phyloP scores from a whole-genome alignment of 2,797 vertebrate genomes.

The Florisuga fusca region DNA sequence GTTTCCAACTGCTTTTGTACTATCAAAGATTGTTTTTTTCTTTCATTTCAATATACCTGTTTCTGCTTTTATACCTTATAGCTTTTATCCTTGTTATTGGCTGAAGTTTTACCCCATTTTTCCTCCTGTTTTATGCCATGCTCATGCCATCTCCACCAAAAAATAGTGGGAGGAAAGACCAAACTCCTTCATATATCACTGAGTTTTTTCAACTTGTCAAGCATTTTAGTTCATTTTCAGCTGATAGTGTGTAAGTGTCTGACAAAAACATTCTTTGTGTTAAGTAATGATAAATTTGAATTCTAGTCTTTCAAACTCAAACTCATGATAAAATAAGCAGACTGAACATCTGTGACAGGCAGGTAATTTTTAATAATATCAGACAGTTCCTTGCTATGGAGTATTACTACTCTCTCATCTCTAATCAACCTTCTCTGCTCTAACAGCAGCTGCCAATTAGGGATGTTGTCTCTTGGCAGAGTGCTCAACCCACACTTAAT shows the following conservation, averaged over 20 bases:
- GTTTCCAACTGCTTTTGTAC: background rate
- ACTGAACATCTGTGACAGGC: conserved; percentile 57
- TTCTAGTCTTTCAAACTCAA: conserved; percentile 21
- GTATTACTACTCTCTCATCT: conserved; percentile 74
- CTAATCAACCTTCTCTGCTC: conserved; percentile 68
- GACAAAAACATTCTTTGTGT: conserved; percentile 35
- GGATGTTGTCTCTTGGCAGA: conserved; percentile 63
- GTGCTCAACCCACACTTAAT: conserved; percentile 52
- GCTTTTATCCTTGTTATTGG: background rate
- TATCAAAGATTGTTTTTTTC: background rate
- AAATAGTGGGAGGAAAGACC: background rate
- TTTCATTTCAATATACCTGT: background rate
- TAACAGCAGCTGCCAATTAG: conserved; percentile 72
- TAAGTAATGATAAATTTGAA: conserved; percentile 26
- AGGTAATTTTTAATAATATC: conserved; percentile 75
- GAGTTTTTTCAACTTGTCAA: conserved; percentile 6
- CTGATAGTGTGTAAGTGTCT: background rate
- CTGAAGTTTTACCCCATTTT: background rate
- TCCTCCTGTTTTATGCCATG: background rate
- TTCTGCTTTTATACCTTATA: background rate
- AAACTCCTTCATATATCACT: background rate
- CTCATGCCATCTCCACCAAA: background rate
- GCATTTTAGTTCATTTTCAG: conserved; percentile 32
- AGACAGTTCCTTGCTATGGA: conserved; percentile 67
- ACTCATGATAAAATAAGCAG: conserved; percentile 26